Percentiles rank a stretch among this genome's conserved stretches.
These are phyloP conservation scores for Parambassis ranga DNA, from an alignment of 2,797 vertebrate genomes.

Conservation along the genomic window DNA sequence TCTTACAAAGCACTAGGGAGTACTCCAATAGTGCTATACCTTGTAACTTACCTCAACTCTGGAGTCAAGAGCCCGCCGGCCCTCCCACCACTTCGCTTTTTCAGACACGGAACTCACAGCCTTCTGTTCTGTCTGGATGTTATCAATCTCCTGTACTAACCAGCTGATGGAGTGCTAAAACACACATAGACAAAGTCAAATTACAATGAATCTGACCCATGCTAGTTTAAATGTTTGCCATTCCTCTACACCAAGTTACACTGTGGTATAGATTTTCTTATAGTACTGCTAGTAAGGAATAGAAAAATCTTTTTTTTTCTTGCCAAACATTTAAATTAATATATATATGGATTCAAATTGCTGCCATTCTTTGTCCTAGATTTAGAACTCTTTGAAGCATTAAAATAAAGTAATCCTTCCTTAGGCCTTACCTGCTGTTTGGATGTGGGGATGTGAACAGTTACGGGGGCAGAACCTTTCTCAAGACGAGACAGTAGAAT, in stretches of 20 bases:
- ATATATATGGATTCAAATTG: too few species aligned
- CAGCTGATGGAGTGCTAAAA: slow-evolving; percentile 76
- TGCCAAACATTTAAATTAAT: too few species aligned
- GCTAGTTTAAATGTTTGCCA: too few species aligned
- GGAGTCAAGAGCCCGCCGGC: slow-evolving; percentile 82
- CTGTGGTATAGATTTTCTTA: too few species aligned
- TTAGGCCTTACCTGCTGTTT: slow-evolving; percentile 78
- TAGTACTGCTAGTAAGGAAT: too few species aligned
- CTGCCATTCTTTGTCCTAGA: too few species aligned
- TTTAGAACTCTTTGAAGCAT: too few species aligned
- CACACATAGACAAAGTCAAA: slow-evolving; percentile 20
- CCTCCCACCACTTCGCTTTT: slow-evolving; percentile 90
- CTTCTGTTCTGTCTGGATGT: slow-evolving; percentile 87
- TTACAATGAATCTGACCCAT: too few species aligned
- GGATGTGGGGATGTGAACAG: slow-evolving; percentile 81
- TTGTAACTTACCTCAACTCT: slow-evolving; percentile 83
- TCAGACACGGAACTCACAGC: slow-evolving; percentile 82
- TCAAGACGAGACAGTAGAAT: slow-evolving; percentile 87
- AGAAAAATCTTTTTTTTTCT: too few species aligned
- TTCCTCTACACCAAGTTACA: too few species aligned
- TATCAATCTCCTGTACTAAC: slow-evolving; percentile 85
- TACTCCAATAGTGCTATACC: background rate
- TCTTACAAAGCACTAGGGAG: background rate
- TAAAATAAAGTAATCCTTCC: too few species aligned
- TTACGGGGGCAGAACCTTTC: slow-evolving; percentile 77